Percentiles rank a stretch among this genome's conserved stretches.
Evolutionary conservation across 2,113 vertebrate species (phyloP).

Genomic region (Athene cunicularia): DNA sequence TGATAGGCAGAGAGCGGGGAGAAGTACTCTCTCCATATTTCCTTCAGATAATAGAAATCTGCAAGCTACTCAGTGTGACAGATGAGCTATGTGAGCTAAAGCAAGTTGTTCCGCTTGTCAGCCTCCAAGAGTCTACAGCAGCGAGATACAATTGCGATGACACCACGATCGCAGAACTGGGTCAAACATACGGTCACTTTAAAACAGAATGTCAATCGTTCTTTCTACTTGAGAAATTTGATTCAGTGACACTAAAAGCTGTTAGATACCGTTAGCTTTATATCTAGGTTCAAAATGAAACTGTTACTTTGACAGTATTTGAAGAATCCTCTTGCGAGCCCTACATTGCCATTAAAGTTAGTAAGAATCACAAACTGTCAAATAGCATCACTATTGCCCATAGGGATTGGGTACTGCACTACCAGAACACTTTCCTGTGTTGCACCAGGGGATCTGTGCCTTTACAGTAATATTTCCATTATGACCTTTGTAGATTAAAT

Average conservation of each 20-base stretch:
- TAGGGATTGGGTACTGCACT: neutral
- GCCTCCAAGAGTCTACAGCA: conserved; percentile 55
- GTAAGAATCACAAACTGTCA: neutral
- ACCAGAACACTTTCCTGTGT: neutral
- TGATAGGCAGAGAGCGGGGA: neutral
- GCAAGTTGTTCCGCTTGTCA: conserved; percentile 78
- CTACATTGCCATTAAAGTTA: neutral
- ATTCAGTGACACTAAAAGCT: conserved; percentile 58
- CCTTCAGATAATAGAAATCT: conserved; percentile 72
- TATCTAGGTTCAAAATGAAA: conserved; percentile 24
- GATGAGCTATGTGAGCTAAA: conserved; percentile 67
- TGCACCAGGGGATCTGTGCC: neutral
- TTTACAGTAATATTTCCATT: neutral
- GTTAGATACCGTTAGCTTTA: conserved; percentile 63
- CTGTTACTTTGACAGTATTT: neutral
- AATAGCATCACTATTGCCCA: neutral
- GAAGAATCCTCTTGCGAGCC: neutral
- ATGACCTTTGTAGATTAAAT: neutral
- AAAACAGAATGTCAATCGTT: conserved; percentile 62
- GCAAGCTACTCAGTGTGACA: conserved; percentile 72
- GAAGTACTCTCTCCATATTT: conserved; percentile 44
- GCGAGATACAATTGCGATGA: conserved; percentile 65
- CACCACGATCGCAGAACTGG: conserved; percentile 62
- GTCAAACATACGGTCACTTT: conserved; percentile 74
- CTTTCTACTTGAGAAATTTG: conserved; percentile 69